Conservation (phyloP, 2,113 vertebrate species). For the Oryzias javanicus region DNA sequence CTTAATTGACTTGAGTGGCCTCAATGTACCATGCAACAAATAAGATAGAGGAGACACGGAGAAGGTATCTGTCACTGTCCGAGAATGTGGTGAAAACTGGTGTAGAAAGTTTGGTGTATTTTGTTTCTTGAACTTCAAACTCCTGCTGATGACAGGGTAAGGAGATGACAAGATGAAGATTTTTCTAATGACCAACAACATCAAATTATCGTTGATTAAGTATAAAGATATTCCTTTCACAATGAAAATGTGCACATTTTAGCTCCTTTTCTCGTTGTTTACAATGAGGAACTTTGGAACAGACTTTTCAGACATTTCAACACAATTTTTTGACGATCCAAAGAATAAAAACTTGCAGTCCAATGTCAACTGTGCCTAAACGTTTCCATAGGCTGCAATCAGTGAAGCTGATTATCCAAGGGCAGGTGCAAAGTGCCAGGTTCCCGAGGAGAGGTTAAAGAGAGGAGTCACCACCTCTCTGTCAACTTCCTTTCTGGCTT, state of each 20-base stretch:
- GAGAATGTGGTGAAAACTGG: slow-evolving; percentile 50
- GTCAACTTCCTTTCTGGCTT: slow-evolving; percentile 71
- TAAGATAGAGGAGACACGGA: slow-evolving; percentile 66
- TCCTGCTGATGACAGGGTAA: slow-evolving; percentile 7
- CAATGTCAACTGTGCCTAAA: slow-evolving; percentile 26
- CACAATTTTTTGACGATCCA: neutral
- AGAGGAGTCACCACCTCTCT: slow-evolving; percentile 78
- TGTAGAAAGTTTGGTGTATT: slow-evolving; percentile 41
- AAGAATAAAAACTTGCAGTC: slow-evolving; percentile 5
- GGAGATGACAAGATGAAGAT: slow-evolving; percentile 1
- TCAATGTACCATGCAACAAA: slow-evolving; percentile 65
- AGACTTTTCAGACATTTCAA: slow-evolving; percentile 16
- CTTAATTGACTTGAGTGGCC: slow-evolving; percentile 97
- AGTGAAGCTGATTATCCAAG: slow-evolving; percentile 69
- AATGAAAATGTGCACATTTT: neutral
- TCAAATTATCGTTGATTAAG: neutral
- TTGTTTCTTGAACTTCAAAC: slow-evolving; percentile 33
- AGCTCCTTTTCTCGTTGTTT: neutral
- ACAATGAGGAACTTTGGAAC: neutral
- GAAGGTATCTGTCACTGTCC: slow-evolving; percentile 52
- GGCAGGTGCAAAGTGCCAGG: slow-evolving; percentile 75
- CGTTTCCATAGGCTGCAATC: slow-evolving; percentile 31
- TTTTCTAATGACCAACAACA: neutral
- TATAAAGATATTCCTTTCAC: slow-evolving; percentile 1
- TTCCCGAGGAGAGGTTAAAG: slow-evolving; percentile 89